Evolutionary conservation across 2,113 vertebrate species (phyloP), one percentile per base, ranked within the genome.

Genomic region (Chamaea fasciata): DNA sequence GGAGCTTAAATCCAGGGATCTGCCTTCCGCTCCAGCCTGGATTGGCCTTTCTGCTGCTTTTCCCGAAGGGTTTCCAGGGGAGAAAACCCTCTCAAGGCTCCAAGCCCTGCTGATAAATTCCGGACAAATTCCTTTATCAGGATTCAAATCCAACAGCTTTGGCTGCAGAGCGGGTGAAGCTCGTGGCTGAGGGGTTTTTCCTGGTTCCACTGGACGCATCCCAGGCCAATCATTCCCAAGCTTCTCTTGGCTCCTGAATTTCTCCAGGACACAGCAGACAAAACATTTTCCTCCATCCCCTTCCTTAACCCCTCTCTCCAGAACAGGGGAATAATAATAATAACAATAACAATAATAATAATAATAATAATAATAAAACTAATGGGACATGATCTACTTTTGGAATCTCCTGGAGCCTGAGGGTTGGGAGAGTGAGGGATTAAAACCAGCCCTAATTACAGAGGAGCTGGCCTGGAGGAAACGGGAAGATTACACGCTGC

Each of bases 341-440:
- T 52, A 57, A 37, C 23, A 44, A 41, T 16, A 50, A 69, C 21
- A 39, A 20, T 12, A 53, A 47, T 33, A n/a, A 21, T 22, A 60
- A 18, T 37, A 37, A 39, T 17, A 42, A 42, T 13, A 60, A 37
- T 16, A 24, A 35, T 24, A 35, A 57, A 59, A 71, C n/a, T 28
- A 83, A 77, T 83, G 67, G 60, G 26, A 59, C 2, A 0, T 41
- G 50, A 83, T 76, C 82, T 94, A 31, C 95, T 97, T 93, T 88
- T 15, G 6, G 97, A 96, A 97, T 90, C 89, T 83, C 46, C 82
- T 96, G 97, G 97, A 97, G 97, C 85, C 97, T 91, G 97, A 97
- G 96, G 97, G 94, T 97, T 90, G 94, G 9, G 33, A 56, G 30
- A 65, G 76, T 42, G 44, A 90, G 70, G 35, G n/a, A 77, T 46